These are phyloP conservation scores for Aphelocoma californica DNA, from an alignment of 2,797 vertebrate species.

Conservation along the genomic window DNA sequence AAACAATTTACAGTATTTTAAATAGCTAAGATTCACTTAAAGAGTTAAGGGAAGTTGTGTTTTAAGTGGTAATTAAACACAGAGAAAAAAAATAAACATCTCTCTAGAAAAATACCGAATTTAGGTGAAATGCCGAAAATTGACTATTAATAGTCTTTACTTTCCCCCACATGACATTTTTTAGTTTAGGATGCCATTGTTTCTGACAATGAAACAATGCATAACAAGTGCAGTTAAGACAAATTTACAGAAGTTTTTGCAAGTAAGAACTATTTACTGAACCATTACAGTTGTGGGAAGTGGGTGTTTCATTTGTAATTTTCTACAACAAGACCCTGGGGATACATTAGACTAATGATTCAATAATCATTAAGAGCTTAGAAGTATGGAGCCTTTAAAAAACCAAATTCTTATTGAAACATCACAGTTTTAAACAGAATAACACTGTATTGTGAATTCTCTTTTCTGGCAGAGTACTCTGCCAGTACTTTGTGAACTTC, in stretches of 20 bases:
- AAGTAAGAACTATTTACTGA: background rate
- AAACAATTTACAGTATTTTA: background rate
- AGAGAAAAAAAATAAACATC: background rate
- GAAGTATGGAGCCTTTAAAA: background rate
- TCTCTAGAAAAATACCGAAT: background rate
- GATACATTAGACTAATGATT: slow-evolving; percentile 53
- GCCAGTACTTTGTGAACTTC: background rate
- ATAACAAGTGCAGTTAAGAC: background rate
- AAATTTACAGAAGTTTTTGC: background rate
- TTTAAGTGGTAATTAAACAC: background rate
- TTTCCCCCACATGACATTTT: background rate
- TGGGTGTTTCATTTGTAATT: slow-evolving; percentile 36
- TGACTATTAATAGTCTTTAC: background rate
- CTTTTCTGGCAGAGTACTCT: background rate
- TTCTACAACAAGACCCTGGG: slow-evolving; percentile 34
- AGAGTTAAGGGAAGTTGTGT: background rate
- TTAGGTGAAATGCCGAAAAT: background rate
- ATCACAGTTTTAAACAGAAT: background rate
- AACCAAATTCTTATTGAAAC: background rate
- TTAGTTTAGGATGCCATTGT: background rate
- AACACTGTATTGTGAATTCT: background rate
- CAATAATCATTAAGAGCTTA: slow-evolving; percentile 52
- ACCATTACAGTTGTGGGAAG: slow-evolving; percentile 19
- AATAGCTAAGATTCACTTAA: background rate
- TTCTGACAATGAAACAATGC: background rate